Evolutionary conservation across 2,113 vertebrate species (phyloP), one percentile per base, ranked within the genome.

Genomic region (Ifrita kowaldi): DNA sequence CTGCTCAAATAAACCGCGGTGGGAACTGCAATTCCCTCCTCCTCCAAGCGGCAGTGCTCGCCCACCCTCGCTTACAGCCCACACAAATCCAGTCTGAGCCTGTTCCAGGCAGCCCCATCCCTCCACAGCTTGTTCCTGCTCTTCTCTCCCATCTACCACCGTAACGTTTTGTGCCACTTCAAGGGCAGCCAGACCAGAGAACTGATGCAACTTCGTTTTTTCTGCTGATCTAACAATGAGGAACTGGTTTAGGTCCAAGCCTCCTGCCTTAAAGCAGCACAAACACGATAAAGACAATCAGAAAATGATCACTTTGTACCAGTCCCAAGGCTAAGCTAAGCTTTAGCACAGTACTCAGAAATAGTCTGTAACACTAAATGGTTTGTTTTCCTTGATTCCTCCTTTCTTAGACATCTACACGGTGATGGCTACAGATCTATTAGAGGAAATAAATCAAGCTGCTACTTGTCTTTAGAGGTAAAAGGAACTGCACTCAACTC

Each of bases 1-100:
- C 30, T 3, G 19, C 3, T 5, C 30, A 17, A n/a, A 22, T 6
- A 11, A 15, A 13, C 0, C 1, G 7, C 6, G 11, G 26, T 0
- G 5, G 39, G 26, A 79, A 10, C 28, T 90, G 95, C 6, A 92
- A 33, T 81, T 92, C 86, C 71, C 9, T 1, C 1, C 55, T 67
- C 32, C 83, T 59, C 89, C 80, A 11, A 87, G 71, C 4, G 0
- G 91, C 86, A 90, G 86, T 3, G 89, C 96, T 92, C 80, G 5
- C 42, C 14, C 6, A n/a, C 50, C 23, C 84, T 56, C 30, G 1
- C 19, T 32, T 17, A 33, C 59, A 91, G 28, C 44, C 76, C 20
- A 44, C 1, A 9, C 56, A 81, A 39, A 95, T 70, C 86, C 91
- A 46, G 91, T 22, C 68, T 5, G 30, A 95, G 83, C 93, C 81